Base-by-base conservation (phyloP, 1,140 invertebrate genomes). In the Amyelois transitella region DNA sequence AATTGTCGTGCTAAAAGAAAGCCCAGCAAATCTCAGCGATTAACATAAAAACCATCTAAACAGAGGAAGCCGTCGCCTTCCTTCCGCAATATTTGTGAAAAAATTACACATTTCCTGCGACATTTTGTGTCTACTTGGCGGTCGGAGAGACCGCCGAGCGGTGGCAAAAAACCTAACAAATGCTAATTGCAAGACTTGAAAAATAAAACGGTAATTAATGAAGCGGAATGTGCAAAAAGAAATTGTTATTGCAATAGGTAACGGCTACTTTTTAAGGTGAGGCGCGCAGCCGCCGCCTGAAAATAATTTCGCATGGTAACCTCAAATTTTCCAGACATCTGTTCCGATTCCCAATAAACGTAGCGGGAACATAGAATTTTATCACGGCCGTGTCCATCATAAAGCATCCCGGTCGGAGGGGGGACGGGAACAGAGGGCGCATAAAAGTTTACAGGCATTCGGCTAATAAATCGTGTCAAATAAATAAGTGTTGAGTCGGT, bases 401-500 rank as follows among this genome's bases (percentile, higher is more conserved):
- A 85, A 81, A 81, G 69, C 77, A 80, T 79, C 69, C 64, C 64
- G 57, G 55, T 18, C 52, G 55, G 62, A 55, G 52, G 68, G 53
- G 64, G 60, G 66, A 66, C 66, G 47, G 55, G 61, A 58, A 53
- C 57, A 57, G 62, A 69, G 66, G 70, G 72, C 72, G 71, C 79
- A 83, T 84, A 83, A 86, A 86, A 86, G 76, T 86, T 86, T 86
- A 84, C 75, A 83, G 72, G 81, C 81, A 82, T 86, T 81, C 75
- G 71, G 77, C 81, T 86, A 87, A 87, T 87, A 87, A 87, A 87
- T 87, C 81, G 82, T 72, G 76, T 82, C 77, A 82, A 85, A 87
- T 87, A 87, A 87, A 87, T 86, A 87, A 87, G 84, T 87, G 84
- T 87, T 78, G 82, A 87, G 81, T 85, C 77, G 77, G 81, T 85